phyloP scores from a whole-genome alignment of 2,797 vertebrate genomes.

The Muscicapa comitata region DNA sequence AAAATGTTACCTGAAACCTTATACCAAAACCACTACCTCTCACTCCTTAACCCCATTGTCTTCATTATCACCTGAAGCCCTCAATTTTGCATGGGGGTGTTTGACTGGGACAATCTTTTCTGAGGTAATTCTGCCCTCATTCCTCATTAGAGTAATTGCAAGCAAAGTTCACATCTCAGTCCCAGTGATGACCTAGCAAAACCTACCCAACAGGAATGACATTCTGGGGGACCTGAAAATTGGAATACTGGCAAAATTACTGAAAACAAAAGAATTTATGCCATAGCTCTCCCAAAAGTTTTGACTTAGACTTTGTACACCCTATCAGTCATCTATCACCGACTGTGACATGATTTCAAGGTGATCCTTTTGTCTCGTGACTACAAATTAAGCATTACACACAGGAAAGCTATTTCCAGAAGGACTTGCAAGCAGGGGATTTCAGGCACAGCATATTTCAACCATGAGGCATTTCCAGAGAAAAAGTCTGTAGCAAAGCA shows the following conservation, averaged over 20 bases:
- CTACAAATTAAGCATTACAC: constrained; percentile 10
- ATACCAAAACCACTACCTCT: background rate
- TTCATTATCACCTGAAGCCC: background rate
- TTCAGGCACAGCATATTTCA: constrained; percentile 39
- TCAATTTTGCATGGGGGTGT: background rate
- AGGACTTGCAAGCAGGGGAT: constrained; percentile 2
- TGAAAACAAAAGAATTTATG: background rate
- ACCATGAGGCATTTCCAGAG: constrained; percentile 29
- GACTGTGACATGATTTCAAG: background rate
- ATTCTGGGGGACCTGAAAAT: background rate
- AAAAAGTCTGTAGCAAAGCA: constrained; percentile 20
- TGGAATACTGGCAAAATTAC: background rate
- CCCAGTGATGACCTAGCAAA: background rate
- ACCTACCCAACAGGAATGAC: background rate
- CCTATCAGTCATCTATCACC: background rate
- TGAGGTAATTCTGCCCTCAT: background rate
- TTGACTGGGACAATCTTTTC: background rate
- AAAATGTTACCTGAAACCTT: background rate
- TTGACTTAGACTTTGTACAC: background rate
- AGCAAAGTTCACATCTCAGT: background rate
- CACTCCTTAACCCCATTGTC: background rate
- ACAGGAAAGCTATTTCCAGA: constrained; percentile 36
- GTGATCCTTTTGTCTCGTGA: constrained; percentile 43
- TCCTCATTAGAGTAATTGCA: background rate
- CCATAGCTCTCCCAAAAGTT: background rate